Conservation (phyloP, 2,113 vertebrate genomes). For the Edolisoma coerulescens region DNA sequence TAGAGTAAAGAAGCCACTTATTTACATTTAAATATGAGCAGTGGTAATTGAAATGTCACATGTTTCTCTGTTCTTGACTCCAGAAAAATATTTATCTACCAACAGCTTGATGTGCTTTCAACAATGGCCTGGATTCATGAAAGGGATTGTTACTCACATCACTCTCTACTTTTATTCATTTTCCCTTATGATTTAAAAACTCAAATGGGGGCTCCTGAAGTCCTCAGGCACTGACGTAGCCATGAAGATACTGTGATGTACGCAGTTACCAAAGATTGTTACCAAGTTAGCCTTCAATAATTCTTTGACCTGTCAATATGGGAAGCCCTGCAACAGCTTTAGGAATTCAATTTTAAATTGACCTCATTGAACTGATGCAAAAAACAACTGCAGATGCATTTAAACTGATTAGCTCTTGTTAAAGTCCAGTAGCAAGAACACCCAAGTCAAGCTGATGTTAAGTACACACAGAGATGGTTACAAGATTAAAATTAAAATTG, state of each 20-base stretch:
- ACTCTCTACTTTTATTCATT: neutral
- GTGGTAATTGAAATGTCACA: conserved; percentile 47
- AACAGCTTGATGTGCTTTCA: conserved; percentile 36
- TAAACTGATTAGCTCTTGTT: neutral
- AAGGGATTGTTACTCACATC: neutral
- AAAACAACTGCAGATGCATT: neutral
- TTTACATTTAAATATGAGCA: conserved; percentile 64
- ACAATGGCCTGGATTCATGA: neutral
- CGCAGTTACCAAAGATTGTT: neutral
- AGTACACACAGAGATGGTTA: neutral
- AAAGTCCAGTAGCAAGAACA: neutral
- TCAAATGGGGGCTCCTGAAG: neutral
- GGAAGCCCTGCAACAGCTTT: neutral
- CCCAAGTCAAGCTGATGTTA: neutral
- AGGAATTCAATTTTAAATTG: neutral
- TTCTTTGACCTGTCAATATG: neutral
- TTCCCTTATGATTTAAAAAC: neutral
- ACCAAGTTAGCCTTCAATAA: neutral
- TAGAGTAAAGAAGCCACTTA: conserved; percentile 57
- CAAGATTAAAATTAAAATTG: neutral
- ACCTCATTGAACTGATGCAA: neutral
- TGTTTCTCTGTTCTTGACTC: conserved; percentile 39
- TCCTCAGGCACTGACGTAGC: neutral
- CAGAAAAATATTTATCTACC: conserved; percentile 58
- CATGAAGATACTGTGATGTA: neutral